Conservation (phyloP, 1,140 invertebrate species). For the Nephila pilipes region DNA sequence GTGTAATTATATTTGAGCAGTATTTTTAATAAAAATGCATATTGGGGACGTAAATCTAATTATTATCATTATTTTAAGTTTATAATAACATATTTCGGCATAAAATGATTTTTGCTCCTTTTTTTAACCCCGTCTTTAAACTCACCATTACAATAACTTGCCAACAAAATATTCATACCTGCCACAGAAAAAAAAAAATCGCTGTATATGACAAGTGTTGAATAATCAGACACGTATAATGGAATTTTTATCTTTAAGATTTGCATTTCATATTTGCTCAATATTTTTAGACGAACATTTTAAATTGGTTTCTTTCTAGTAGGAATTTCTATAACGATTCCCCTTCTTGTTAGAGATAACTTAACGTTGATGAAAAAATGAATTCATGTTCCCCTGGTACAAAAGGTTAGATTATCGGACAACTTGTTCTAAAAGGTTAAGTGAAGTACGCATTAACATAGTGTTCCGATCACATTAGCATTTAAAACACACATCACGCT, state of each 20-base stretch:
- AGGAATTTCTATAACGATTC: not conserved
- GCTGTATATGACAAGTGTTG: no score
- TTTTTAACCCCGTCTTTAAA: no score
- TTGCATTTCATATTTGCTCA: not conserved
- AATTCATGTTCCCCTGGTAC: not conserved
- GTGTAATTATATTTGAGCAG: no score
- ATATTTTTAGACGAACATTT: not conserved
- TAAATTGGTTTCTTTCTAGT: not conserved
- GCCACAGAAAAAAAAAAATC: no score
- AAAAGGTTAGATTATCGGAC: slow-evolving; percentile 2
- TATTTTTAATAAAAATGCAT: no score
- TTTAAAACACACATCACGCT: slow-evolving; percentile 17
- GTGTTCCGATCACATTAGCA: slow-evolving; percentile 30
- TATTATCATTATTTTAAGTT: no score
- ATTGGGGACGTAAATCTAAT: no score
- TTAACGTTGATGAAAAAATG: not conserved
- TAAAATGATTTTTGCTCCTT: no score
- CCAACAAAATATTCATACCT: no score
- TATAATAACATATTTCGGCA: no score
- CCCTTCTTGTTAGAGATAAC: not conserved
- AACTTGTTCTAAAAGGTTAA: slow-evolving; percentile 19
- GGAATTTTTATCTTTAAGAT: not conserved
- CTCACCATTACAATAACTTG: no score
- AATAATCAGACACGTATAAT: no score
- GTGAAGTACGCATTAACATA: slow-evolving; percentile 21